Percentiles rank a stretch among this genome's conserved stretches.
Evolutionary conservation across 1,140 invertebrate species (phyloP).

Genomic region (Cydia amplana): DNA sequence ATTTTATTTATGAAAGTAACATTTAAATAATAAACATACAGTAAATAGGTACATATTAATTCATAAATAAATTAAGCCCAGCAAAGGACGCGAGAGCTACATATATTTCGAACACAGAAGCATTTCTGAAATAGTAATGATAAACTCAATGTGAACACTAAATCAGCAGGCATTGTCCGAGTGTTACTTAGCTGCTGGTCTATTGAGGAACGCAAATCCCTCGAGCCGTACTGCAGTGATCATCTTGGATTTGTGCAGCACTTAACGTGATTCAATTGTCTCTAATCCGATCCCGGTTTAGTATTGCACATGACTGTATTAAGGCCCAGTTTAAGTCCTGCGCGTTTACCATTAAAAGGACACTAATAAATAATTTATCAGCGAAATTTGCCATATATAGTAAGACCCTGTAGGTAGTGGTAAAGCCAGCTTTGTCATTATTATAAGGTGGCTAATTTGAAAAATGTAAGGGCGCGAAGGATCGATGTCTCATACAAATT

Average conservation of each 20-base stretch:
- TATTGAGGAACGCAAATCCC: conserved; percentile 11
- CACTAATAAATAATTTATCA: too few relatives aligned
- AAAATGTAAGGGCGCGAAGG: too few relatives aligned
- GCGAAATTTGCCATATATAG: too few relatives aligned
- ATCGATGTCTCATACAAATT: too few relatives aligned
- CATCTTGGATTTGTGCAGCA: conserved; percentile 27
- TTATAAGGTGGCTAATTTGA: too few relatives aligned
- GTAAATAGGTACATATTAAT: too few relatives aligned
- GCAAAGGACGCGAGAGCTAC: background rate
- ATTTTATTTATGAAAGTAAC: too few relatives aligned
- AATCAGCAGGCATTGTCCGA: conserved; percentile 23
- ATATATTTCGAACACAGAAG: background rate
- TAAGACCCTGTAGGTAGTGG: too few relatives aligned
- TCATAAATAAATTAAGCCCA: too few relatives aligned
- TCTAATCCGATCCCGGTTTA: conserved; percentile 6
- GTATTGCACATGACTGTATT: conserved; percentile 5
- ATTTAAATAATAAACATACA: too few relatives aligned
- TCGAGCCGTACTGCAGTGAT: background rate
- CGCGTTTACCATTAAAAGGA: too few relatives aligned
- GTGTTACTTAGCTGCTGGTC: background rate
- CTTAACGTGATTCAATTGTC: conserved; percentile 21
- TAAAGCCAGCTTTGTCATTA: too few relatives aligned
- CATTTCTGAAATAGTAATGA: background rate
- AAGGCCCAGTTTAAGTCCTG: background rate
- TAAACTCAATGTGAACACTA: background rate